Evolutionary conservation across 2,797 vertebrate species (phyloP), one percentile per base, ranked within the genome.

Genomic region (Gephyroberyx darwinii): DNA sequence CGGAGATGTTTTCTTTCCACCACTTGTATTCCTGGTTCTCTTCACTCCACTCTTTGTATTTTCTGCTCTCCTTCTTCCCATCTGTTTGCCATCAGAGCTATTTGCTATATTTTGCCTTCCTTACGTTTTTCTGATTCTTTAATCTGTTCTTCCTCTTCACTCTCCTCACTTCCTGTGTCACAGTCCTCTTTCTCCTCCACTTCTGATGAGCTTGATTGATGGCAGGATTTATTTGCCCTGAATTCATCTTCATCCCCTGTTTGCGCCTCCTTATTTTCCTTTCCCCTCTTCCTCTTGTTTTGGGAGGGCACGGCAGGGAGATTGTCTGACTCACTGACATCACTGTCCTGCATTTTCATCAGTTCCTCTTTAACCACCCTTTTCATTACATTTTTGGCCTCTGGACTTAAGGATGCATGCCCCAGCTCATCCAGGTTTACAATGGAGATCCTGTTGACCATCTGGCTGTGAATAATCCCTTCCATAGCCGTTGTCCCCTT

Each of bases 311-410:
- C 75, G 22, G 20, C 8, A 41, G 53, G 41, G 8, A 17, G 59
- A 33, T 8, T 86, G 41, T 90, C 89, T 19, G 72, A 30, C 17
- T 93, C 87, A 47, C 72, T 70, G 30, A 9, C 82, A 56, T 64
- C 83, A 30, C 64, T 41, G 2, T 86, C 86, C 94, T 95, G 92
- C 93, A 96, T 95, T 58, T 91, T 94, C 51, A 92, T 53, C 47
- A 96, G 86, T 64, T 96, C 94, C 57, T 95, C 88, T 77, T 93
- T 85, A 74, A 95, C 93, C 7, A 94, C 86, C 54, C 61, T 75
- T 78, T 95, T 96, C 74, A 96, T 89, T 1, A 86, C 62, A 57
- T 57, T 79, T 75, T 74, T 93, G 66, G 88, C 86, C 35, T 90
- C 81, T 3, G 74, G 73, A 74, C 87, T 83, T 54, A 96, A 72